phyloP scores from a whole-genome alignment of 2,888 invertebrate species.

The Congeria kusceri region DNA sequence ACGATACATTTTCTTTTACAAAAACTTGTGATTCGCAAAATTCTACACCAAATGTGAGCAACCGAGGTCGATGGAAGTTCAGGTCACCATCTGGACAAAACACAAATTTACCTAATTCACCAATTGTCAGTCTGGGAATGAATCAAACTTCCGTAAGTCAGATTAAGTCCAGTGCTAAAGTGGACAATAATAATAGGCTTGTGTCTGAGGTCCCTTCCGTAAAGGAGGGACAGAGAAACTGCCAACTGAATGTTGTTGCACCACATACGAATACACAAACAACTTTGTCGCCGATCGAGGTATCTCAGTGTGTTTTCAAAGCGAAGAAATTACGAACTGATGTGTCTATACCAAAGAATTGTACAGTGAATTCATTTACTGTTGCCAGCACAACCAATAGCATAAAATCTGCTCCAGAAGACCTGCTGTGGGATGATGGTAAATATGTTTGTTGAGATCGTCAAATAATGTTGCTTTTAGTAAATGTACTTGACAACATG shows the following conservation, averaged over 20 bases:
- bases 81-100: constrained; percentile 23
- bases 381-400: background rate
- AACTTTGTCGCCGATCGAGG: background rate
- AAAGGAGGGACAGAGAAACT: background rate
- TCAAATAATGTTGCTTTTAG: too few relatives aligned
- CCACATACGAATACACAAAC: background rate
- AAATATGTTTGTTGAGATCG: too few relatives aligned
- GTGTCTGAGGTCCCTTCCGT: too few relatives aligned
- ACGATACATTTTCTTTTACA: too few relatives aligned
- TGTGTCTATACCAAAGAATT: background rate
- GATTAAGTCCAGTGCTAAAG: too few relatives aligned
- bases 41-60: background rate
- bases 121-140: background rate
- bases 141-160: background rate
- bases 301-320: background rate
- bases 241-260: background rate
- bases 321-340: constrained; percentile 4
- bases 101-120: constrained; percentile 1
- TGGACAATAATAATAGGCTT: too few relatives aligned
- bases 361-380: background rate
- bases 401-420: constrained; percentile 9
- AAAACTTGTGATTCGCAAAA: too few relatives aligned
- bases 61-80: constrained; percentile 23
- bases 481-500: too few relatives aligned
- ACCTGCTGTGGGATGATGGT: constrained; percentile 69